phyloP scores from a whole-genome alignment of 1,140 invertebrate genomes.

The Papilio helenus region DNA sequence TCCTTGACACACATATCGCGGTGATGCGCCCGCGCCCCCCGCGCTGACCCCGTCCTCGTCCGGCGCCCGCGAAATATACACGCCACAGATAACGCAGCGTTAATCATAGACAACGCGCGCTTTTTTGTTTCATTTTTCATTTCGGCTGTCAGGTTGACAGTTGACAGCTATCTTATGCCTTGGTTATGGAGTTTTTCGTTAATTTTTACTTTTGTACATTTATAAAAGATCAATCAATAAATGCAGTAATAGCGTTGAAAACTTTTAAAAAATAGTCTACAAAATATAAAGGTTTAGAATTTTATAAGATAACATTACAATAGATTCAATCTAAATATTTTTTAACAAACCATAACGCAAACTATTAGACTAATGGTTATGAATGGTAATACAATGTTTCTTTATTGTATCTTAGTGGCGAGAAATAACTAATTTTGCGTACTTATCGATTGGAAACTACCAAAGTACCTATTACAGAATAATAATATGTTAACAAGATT shows the following conservation, averaged over 20 bases:
- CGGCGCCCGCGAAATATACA: constrained; percentile 58
- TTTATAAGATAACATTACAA: neutral
- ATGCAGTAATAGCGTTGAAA: neutral
- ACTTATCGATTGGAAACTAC: neutral
- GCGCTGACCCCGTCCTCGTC: constrained; percentile 45
- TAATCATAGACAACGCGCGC: constrained; percentile 44
- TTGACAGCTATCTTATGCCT: neutral
- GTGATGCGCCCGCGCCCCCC: constrained; percentile 54
- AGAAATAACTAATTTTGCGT: neutral
- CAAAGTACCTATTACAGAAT: constrained; percentile 8
- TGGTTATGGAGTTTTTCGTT: neutral
- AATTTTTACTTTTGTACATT: neutral
- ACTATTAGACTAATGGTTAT: neutral
- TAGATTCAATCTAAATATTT: neutral
- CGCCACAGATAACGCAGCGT: constrained; percentile 49
- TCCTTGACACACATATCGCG: constrained; percentile 73
- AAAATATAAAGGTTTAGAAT: neutral
- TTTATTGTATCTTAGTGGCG: neutral
- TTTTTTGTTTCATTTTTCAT: constrained; percentile 32
- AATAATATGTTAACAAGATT: neutral
- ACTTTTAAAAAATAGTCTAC: neutral
- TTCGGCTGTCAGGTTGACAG: constrained; percentile 20
- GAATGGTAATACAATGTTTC: constrained; percentile 1
- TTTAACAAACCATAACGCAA: neutral
- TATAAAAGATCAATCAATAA: neutral